These are phyloP conservation scores for Agrochola circellaris DNA, from an alignment of 2,888 invertebrate species.

Conservation along the genomic window DNA sequence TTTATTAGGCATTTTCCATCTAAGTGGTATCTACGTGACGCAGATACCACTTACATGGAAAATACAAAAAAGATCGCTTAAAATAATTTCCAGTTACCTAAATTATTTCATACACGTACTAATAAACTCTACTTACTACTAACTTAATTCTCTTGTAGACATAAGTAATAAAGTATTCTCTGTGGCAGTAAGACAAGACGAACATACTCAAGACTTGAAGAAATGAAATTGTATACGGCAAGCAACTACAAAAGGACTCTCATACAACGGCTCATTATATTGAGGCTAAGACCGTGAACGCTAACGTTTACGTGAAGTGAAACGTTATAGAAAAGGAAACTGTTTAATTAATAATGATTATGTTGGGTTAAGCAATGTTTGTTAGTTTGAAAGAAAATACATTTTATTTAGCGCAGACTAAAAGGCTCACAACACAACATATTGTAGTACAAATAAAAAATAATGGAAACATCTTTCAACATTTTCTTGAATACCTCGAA, in stretches of 20 bases:
- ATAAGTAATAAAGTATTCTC: slow-evolving; percentile 17
- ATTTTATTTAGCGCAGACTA: too few relatives aligned
- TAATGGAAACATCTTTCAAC: too few relatives aligned
- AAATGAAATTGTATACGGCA: slow-evolving; percentile 52
- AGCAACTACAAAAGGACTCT: slow-evolving; percentile 54
- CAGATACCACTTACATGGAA: too few relatives aligned
- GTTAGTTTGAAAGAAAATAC: too few relatives aligned
- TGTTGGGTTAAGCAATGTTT: too few relatives aligned
- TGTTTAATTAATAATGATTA: too few relatives aligned
- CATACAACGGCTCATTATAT: slow-evolving; percentile 65
- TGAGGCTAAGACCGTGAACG: slow-evolving; percentile 67
- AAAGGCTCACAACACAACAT: too few relatives aligned
- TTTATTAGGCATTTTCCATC: neutral
- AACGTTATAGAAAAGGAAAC: too few relatives aligned
- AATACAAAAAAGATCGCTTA: neutral
- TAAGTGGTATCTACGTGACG: too few relatives aligned
- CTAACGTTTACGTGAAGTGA: neutral
- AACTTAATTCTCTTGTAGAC: slow-evolving; percentile 15
- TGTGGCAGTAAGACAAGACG: slow-evolving; percentile 7
- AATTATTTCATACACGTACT: slow-evolving; percentile 16
- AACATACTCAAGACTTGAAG: slow-evolving; percentile 4
- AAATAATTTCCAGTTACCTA: neutral
- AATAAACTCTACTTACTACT: slow-evolving; percentile 14
- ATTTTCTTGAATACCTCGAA: too few relatives aligned
- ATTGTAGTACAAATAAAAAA: too few relatives aligned